phyloP scores from a whole-genome alignment of 92 coral and sea anemone genomes.

The Nematostella vectensis region DNA sequence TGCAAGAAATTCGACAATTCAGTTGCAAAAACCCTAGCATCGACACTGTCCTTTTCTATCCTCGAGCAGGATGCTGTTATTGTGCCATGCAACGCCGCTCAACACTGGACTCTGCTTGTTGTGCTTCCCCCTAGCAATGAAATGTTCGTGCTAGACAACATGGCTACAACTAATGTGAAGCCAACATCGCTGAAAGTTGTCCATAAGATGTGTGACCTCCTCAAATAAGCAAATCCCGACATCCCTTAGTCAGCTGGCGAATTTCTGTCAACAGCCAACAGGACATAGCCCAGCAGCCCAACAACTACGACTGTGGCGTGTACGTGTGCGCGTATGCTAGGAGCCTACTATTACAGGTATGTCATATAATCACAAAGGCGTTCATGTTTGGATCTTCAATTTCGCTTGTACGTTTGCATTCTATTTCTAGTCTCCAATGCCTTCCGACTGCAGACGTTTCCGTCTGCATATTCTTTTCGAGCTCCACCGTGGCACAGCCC shows the following conservation, averaged over 20 bases:
- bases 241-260: neutral
- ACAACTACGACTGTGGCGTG: conserved; percentile 5
- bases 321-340: conserved; percentile 6
- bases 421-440: conserved; percentile 3
- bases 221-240: conserved; percentile 1
- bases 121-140: conserved; percentile 26
- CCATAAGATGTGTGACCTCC: conserved; percentile 13
- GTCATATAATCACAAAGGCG: neutral
- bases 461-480: conserved; percentile 1
- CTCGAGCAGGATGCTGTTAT: conserved; percentile 28
- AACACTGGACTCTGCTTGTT: conserved; percentile 49
- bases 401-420: neutral
- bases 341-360: neutral
- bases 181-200: conserved; percentile 1
- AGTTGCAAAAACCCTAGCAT: conserved; percentile 11
- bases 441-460: neutral
- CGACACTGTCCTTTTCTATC: conserved; percentile 1
- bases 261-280: conserved; percentile 4
- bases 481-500: neutral
- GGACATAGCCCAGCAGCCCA: neutral
- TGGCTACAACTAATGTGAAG: conserved; percentile 11
- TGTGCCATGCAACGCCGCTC: conserved; percentile 37
- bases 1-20: conserved; percentile 36
- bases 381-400: neutral
- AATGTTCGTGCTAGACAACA: conserved; percentile 32